phyloP scores from a whole-genome alignment of 2,113 vertebrate species.

The Gymnobelideus leadbeateri region DNA sequence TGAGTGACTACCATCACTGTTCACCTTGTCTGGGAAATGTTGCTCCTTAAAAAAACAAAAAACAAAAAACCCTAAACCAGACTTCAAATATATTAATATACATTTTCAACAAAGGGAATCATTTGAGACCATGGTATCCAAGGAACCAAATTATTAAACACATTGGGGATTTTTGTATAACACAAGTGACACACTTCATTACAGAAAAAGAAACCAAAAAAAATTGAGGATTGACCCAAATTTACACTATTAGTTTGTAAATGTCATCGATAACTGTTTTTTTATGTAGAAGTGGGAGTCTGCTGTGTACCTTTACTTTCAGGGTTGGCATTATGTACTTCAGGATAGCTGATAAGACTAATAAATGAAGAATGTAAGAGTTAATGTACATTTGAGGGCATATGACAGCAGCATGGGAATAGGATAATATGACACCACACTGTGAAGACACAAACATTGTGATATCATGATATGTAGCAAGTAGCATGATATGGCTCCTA shows the following conservation, averaged over 20 bases:
- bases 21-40: slow-evolving; percentile 84
- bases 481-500: slow-evolving; percentile 27
- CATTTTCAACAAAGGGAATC: slow-evolving; percentile 78
- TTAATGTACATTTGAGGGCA: neutral
- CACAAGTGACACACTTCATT: slow-evolving; percentile 81
- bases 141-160: slow-evolving; percentile 82
- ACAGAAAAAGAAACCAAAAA: slow-evolving; percentile 81
- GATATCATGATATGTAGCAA: slow-evolving; percentile 9
- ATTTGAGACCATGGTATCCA: slow-evolving; percentile 63
- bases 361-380: slow-evolving; percentile 23
- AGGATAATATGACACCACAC: slow-evolving; percentile 23
- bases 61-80: neutral
- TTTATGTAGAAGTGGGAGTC: slow-evolving; percentile 3
- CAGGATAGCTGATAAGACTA: slow-evolving; percentile 10
- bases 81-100: slow-evolving; percentile 76
- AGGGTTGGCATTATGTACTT: slow-evolving; percentile 28
- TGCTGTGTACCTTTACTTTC: slow-evolving; percentile 14
- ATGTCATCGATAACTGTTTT: slow-evolving; percentile 38
- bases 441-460: slow-evolving; percentile 53
- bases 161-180: slow-evolving; percentile 79
- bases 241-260: slow-evolving; percentile 48
- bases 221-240: slow-evolving; percentile 57
- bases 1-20: slow-evolving; percentile 82
- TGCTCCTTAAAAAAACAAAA: slow-evolving; percentile 81
- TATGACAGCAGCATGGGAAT: neutral